Percentiles rank a stretch among this genome's conserved stretches.
phyloP scores from a whole-genome alignment of 2,797 vertebrate species.

The Syncerus caffer region DNA sequence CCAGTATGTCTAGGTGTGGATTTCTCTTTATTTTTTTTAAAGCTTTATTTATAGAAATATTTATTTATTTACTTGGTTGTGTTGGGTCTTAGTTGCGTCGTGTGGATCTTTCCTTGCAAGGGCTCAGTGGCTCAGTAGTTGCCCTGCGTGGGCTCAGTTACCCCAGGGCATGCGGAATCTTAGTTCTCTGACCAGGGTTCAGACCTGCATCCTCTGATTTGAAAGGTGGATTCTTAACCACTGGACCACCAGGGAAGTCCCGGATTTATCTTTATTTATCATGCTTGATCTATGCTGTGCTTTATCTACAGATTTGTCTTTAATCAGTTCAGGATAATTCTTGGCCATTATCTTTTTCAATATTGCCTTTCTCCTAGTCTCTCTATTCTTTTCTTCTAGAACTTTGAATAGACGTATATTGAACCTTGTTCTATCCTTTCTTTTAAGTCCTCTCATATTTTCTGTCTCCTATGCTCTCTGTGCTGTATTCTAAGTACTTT shows the following conservation, averaged over 20 bases:
- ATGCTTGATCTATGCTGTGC: background rate
- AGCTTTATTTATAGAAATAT: background rate
- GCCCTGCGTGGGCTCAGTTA: background rate
- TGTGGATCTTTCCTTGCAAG: background rate
- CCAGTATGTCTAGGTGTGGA: background rate
- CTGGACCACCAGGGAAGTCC: background rate
- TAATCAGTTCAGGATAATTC: background rate
- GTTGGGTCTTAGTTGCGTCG: background rate
- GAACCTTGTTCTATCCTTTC: background rate
- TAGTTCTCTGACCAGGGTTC: background rate
- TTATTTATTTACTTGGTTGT: background rate
- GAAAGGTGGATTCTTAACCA: background rate
- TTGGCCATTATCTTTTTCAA: background rate
- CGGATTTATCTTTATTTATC: background rate
- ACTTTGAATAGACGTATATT: background rate
- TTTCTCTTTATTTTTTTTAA: background rate
- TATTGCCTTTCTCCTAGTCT: background rate
- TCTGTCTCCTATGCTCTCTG: background rate
- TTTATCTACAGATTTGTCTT: constrained; percentile 21
- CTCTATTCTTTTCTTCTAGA: background rate
- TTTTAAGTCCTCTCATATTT: background rate
- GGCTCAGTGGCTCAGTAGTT: background rate
- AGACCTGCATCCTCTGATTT: background rate
- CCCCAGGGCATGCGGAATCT: background rate
- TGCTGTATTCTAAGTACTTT: background rate